phyloP scores from a whole-genome alignment of 2,888 invertebrate genomes.

The Flabesymbios commensalis region DNA sequence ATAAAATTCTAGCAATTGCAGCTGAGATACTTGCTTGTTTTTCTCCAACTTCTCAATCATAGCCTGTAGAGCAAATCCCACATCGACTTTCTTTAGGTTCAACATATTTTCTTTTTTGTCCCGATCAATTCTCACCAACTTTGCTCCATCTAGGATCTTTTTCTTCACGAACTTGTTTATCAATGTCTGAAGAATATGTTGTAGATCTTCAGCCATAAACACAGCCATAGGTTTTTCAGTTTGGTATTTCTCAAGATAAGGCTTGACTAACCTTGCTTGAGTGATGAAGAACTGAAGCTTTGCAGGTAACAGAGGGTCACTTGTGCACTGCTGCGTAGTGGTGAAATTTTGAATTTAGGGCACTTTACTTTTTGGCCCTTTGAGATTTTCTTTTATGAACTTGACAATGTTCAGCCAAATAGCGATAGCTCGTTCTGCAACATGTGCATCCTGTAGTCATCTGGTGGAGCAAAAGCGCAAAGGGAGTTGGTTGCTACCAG shows the following conservation, averaged over 20 bases:
- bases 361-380: too few relatives aligned
- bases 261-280: not conserved
- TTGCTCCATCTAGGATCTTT: not conserved
- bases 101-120: not conserved
- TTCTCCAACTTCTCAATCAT: not conserved
- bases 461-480: too few relatives aligned
- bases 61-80: not conserved
- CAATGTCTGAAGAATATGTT: not conserved
- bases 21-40: not conserved
- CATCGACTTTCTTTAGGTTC: not conserved
- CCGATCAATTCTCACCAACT: not conserved
- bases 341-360: not conserved
- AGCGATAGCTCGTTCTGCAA: too few relatives aligned
- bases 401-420: too few relatives aligned
- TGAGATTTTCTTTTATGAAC: too few relatives aligned
- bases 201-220: not conserved
- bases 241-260: not conserved
- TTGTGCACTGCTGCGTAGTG: not conserved
- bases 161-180: not conserved
- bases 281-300: not conserved
- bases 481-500: too few relatives aligned
- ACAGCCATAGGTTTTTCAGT: not conserved
- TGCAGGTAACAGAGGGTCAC: not conserved
- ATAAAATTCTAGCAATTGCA: not conserved
- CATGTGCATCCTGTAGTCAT: too few relatives aligned